Evolutionary conservation across 2,797 vertebrate species (phyloP), one percentile per base, ranked within the genome.

Genomic region (Ibycter americanus): DNA sequence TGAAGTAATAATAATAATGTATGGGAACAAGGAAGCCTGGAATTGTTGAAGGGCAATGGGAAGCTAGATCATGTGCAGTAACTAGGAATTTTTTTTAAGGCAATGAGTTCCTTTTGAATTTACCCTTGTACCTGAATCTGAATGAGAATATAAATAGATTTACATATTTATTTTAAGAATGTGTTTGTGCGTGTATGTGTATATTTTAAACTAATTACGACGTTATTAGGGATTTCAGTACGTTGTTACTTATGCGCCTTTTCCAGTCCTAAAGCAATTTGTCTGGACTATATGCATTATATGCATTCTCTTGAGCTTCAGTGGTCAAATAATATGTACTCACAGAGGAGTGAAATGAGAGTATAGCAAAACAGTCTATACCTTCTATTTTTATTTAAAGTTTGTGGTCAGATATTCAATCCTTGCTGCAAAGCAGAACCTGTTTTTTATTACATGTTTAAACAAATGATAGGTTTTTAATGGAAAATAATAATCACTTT

Each of bases 311-410:
- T 63, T 1, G 20, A 92, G 61, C 68, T 65, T 89, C 84, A 77
- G 49, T 65, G 40, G 66, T 90, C 47, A 82, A 70, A 36, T 90
- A 83, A 47, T 34, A 38, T 31, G 8, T 22, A 8, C 15, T 82
- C 56, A 36, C 34, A 84, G 47, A 51, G 59, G 38, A 83, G 16
- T 66, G 74, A 96, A 95, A 83, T 78, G 10, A 63, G 34, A 83
- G 15, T 51, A 58, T 25, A 77, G 29, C 40, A 68, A 78, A 96
- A 42, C 34, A 76, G 62, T 62, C 51, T 74, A 2, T 91, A 65
- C 25, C 38, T 80, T 89, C 32, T 91, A 59, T 80, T 93, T 94
- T 87, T 83, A 55, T 89, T 87, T 72, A 49, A 86, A 91, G 86
- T 65, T 58, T 76, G 49, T 67, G 59, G 65, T 89, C 31, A 62